Evolutionary conservation across 2,888 invertebrate genomes (phyloP), one percentile per base, ranked within the genome.

Genomic region (Cephus rjabovi): DNA sequence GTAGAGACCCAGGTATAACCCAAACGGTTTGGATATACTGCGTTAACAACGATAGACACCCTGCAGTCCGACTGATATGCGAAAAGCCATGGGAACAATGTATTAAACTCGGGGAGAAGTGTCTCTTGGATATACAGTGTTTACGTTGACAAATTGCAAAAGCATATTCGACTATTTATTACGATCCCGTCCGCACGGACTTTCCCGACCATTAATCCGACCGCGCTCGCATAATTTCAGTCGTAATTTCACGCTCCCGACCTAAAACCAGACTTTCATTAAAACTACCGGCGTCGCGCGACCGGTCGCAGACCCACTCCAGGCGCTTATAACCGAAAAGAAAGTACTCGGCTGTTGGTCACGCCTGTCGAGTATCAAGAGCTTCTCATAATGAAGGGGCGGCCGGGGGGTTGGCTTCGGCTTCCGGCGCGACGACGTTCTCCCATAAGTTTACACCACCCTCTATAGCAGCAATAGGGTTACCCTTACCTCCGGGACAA

Each of bases 171-270:
- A 56, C 56, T 56, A 74, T 35, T 34, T 74, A 74, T 74, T 37
- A 37, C 74, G 15, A 74, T 15, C 35, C n/a, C 74, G 74, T 71
- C 71, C 74, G 23, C 37, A 31, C 30, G 12, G 74, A 74, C 74
- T n/a, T 35, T 35, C 37, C 34, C 74, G 12, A 34, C 74, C 37
- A 74, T 74, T 74, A 74, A 74, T 74, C 23, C 34, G 34, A 34
- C n/a, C 35, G 34, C 34, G 34, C 11, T 35, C 30, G 74, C 12
- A 35, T 33, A 74, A 35, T 15, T 74, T 35, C 12, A 35, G 12
- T 74, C 74, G 74, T 23, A 74, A 74, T 74, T 74, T 74, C 34
- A 74, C 74, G 74, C 74, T 74, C 74, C 3, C 74, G 74, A 34
- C 35, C 35, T 71, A 71, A 74, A 35, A 35, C 31, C 37, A 37